A percentile compares a stretch with the other conserved stretches of the same genome.
phyloP scores from a whole-genome alignment of 2,888 invertebrate species.

The Uropetala carovei region DNA sequence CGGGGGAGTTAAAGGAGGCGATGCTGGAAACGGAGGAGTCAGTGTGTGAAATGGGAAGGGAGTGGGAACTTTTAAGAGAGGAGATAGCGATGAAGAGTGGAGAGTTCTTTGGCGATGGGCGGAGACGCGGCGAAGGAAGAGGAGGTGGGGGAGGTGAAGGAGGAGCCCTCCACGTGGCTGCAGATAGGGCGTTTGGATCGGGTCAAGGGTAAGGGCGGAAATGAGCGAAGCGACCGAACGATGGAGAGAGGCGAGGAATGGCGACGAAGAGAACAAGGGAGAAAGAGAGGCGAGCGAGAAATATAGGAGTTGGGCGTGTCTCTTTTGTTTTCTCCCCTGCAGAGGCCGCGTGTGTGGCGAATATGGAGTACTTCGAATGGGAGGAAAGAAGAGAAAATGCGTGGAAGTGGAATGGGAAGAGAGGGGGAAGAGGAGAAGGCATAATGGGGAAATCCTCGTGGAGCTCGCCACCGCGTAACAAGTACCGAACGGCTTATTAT shows the following conservation, averaged over 20 bases:
- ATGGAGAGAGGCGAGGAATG: background rate
- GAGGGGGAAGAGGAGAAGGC: background rate
- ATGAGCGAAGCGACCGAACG: background rate
- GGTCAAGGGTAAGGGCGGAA: constrained; percentile 59
- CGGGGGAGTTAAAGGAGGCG: background rate
- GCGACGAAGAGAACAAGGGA: background rate
- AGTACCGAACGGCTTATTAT: constrained; percentile 43
- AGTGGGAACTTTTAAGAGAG: background rate
- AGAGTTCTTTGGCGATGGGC: background rate
- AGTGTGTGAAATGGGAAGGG: constrained; percentile 29
- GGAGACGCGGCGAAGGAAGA: background rate
- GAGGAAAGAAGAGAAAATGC: background rate
- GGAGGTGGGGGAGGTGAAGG: background rate
- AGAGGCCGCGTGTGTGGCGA: background rate
- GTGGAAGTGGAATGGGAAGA: background rate
- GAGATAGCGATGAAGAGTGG: background rate
- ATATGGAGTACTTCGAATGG: background rate
- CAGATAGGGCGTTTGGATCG: constrained; percentile 36
- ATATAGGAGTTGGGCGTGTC: background rate
- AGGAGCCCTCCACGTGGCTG: constrained; percentile 47
- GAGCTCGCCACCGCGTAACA: constrained; percentile 37
- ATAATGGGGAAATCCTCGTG: constrained; percentile 14
- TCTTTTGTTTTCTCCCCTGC: constrained; percentile 2
- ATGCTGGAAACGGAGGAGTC: constrained; percentile 46
- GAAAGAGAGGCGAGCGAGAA: background rate